These are phyloP conservation scores for Rhadinocentrus ornatus DNA, from an alignment of 2,797 vertebrate genomes.

Conservation along the genomic window DNA sequence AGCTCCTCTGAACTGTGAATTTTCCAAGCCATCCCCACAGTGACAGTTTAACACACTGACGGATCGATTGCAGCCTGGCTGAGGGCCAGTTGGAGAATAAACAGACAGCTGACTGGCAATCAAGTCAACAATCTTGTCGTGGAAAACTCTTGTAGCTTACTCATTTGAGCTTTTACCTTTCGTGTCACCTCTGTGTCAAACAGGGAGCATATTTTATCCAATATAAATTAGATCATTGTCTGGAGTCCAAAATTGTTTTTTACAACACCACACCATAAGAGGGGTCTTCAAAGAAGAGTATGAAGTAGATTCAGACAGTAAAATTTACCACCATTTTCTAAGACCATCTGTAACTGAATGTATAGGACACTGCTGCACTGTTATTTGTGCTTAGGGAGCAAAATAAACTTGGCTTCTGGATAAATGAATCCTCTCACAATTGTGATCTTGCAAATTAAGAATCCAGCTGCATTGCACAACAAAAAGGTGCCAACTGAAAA, in stretches of 20 bases:
- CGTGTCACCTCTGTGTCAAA: not conserved
- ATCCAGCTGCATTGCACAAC: not conserved
- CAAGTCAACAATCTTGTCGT: not conserved
- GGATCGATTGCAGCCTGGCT: slow-evolving; percentile 40
- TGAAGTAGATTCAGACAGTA: not conserved
- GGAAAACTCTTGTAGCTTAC: not conserved
- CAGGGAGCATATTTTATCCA: not conserved
- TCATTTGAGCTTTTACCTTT: not conserved
- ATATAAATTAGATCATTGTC: not conserved
- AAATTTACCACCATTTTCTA: not conserved
- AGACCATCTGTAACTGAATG: not conserved
- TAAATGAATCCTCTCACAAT: not conserved
- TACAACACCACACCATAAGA: not conserved
- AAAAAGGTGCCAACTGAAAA: not conserved
- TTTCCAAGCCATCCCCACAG: slow-evolving; percentile 24
- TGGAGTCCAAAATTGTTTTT: not conserved
- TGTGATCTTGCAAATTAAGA: not conserved
- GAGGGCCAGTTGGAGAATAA: slow-evolving; percentile 29
- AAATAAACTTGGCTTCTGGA: not conserved
- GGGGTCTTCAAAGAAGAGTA: not conserved
- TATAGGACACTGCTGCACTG: not conserved
- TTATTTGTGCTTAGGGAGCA: not conserved
- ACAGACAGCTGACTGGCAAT: slow-evolving; percentile 18
- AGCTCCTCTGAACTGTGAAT: slow-evolving; percentile 29
- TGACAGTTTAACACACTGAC: slow-evolving; percentile 29